Evolutionary conservation across 2,113 vertebrate genomes (phyloP).

Genomic region (Lamprologus callipterus): DNA sequence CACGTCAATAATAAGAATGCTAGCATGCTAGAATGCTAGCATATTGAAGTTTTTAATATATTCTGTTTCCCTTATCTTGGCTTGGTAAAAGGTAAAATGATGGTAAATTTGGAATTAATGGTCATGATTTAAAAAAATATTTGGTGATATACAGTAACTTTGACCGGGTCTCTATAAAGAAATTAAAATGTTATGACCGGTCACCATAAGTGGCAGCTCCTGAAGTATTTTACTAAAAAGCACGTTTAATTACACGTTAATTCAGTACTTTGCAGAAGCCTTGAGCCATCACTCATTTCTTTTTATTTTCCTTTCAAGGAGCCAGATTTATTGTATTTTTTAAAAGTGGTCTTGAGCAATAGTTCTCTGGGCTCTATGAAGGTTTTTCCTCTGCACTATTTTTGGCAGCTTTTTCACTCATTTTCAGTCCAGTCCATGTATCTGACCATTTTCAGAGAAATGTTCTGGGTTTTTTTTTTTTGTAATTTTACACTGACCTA

Average conservation of each 20-base stretch:
- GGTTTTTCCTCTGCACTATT: background rate
- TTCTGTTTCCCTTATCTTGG: background rate
- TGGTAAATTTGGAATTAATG: background rate
- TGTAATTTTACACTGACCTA: background rate
- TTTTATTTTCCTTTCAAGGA: background rate
- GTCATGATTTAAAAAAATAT: background rate
- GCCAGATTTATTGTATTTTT: background rate
- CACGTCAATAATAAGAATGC: background rate
- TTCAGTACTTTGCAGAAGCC: background rate
- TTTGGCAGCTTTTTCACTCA: background rate
- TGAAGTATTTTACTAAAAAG: background rate
- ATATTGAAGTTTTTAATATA: background rate
- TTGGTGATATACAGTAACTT: background rate
- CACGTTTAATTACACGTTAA: rapidly evolving
- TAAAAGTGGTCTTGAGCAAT: background rate
- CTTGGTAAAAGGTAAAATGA: background rate
- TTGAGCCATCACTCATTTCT: background rate
- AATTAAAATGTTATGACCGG: background rate
- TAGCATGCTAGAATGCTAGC: background rate
- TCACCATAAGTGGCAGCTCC: background rate
- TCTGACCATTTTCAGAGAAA: background rate
- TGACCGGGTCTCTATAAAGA: background rate
- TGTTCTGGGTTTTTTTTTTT: rapidly evolving
- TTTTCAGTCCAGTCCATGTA: background rate
- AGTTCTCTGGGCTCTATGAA: background rate